These are phyloP conservation scores for Neomorphus geoffroyi DNA, from an alignment of 2,797 vertebrate species.

Conservation along the genomic window DNA sequence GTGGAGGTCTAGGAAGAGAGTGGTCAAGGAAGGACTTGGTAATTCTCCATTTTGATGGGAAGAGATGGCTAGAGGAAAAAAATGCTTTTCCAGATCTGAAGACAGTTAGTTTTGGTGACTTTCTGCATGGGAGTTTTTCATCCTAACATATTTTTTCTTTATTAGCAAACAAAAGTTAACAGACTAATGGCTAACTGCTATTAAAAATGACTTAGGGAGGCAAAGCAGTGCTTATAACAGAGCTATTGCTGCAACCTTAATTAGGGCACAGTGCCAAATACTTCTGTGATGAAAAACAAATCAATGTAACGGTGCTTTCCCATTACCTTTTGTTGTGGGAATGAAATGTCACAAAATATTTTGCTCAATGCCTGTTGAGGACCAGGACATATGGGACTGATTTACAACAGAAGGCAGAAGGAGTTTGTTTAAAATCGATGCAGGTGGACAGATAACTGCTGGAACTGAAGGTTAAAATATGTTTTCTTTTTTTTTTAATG, in stretches of 20 bases:
- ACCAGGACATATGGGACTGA: not conserved
- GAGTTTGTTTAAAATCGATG: not conserved
- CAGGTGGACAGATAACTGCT: not conserved
- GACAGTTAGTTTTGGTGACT: not conserved
- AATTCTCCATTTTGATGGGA: not conserved
- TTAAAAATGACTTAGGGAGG: not conserved
- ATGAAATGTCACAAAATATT: constrained; percentile 13
- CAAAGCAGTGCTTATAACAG: constrained; percentile 4
- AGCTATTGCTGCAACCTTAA: constrained; percentile 13
- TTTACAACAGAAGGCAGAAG: not conserved
- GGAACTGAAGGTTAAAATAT: not conserved
- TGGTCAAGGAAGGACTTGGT: not conserved
- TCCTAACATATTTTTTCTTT: not conserved
- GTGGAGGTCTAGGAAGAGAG: not conserved
- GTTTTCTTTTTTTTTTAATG: not conserved
- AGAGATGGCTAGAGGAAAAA: not conserved
- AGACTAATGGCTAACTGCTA: not conserved
- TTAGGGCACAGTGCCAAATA: constrained; percentile 14
- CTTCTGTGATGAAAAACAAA: constrained; percentile 31
- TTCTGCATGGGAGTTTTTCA: not conserved
- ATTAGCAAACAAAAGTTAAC: constrained; percentile 19
- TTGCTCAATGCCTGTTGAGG: not conserved
- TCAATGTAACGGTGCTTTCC: not conserved
- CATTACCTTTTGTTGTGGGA: not conserved
- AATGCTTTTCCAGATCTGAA: not conserved